Conservation (phyloP, 2,113 vertebrate genomes). For the Etia nguti region DNA sequence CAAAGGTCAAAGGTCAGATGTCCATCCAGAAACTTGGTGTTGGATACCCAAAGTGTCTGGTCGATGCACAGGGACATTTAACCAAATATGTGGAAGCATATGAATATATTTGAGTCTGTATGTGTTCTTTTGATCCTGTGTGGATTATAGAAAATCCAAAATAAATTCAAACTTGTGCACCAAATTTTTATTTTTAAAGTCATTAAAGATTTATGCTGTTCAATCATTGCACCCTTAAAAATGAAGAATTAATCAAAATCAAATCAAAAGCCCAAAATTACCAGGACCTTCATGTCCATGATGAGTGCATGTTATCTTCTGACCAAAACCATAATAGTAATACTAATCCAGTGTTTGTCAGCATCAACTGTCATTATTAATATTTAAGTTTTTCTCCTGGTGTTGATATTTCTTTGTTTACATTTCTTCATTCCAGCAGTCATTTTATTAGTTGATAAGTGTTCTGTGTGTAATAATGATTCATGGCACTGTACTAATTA, state of each 20-base stretch:
- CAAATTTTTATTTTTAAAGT: neutral
- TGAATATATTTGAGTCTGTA: neutral
- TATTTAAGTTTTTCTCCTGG: neutral
- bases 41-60: neutral
- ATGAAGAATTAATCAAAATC: neutral
- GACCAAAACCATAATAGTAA: neutral
- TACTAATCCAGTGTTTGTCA: fast-evolving
- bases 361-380: neutral
- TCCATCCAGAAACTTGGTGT: neutral
- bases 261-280: neutral
- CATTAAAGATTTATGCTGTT: neutral
- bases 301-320: neutral
- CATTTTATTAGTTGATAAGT: neutral
- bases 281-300: neutral
- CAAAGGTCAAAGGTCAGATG: neutral
- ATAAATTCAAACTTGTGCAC: neutral
- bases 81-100: neutral
- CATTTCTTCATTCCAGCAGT: neutral
- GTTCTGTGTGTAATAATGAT: neutral
- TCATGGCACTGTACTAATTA: fast-evolving
- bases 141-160: neutral
- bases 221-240: neutral
- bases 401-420: neutral
- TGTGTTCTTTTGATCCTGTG: neutral
- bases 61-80: fast-evolving